These are phyloP conservation scores for Colossoma macropomum DNA, from an alignment of 2,113 vertebrate genomes.

Conservation along the genomic window DNA sequence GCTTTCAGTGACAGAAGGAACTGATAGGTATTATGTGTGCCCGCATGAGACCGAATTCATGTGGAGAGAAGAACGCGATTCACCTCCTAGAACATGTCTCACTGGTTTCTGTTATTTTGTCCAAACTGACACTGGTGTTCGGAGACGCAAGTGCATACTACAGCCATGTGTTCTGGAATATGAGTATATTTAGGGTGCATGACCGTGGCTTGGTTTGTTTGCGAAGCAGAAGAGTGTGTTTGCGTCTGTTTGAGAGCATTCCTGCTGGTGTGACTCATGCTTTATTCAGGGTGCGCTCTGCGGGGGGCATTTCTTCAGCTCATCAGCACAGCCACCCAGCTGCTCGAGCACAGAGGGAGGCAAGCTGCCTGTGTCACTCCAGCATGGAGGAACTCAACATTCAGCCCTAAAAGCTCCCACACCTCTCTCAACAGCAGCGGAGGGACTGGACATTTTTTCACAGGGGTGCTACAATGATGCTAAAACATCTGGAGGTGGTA, in stretches of 20 bases:
- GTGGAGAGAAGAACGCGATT: neutral
- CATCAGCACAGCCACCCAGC: constrained; percentile 36
- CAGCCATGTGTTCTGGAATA: neutral
- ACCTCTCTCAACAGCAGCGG: neutral
- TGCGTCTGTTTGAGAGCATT: constrained; percentile 20
- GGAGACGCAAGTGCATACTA: neutral
- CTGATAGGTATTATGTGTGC: constrained; percentile 25
- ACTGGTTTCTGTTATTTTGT: constrained; percentile 1
- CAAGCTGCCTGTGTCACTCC: constrained; percentile 22
- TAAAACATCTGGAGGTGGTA: neutral
- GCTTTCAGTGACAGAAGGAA: constrained; percentile 19
- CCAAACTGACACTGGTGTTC: neutral
- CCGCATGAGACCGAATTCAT: constrained; percentile 2
- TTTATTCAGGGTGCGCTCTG: constrained; percentile 47
- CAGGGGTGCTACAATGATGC: neutral
- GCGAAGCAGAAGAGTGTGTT: neutral
- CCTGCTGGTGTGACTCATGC: constrained; percentile 49
- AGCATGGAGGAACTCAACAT: constrained; percentile 6
- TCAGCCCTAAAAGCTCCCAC: constrained; percentile 8
- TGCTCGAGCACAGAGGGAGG: constrained; percentile 40
- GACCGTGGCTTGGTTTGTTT: neutral
- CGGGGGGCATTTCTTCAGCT: constrained; percentile 34
- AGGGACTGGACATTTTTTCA: neutral
- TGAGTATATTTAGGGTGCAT: neutral
- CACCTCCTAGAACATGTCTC: neutral